These are phyloP conservation scores for Acleris emargana DNA, from an alignment of 2,888 invertebrate genomes.

Conservation along the genomic window DNA sequence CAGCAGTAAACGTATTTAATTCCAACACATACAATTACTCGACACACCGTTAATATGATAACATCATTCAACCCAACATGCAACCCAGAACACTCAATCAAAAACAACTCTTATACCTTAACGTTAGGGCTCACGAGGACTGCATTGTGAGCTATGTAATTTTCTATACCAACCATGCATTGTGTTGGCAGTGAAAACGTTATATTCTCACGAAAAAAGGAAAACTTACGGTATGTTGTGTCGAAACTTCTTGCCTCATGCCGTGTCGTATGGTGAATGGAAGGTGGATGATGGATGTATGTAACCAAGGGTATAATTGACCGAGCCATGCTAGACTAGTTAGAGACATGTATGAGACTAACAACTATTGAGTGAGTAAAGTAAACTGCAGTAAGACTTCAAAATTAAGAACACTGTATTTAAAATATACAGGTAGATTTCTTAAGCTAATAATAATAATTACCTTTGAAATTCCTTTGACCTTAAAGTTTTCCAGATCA, in stretches of 20 bases:
- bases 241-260: conserved; percentile 70
- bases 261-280: conserved; percentile 59
- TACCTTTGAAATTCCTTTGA: no score
- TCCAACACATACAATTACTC: conserved; percentile 49
- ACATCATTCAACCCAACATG: conserved; percentile 40
- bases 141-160: conserved; percentile 43
- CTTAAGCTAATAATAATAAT: no score
- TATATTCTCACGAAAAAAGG: conserved; percentile 80
- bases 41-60: conserved; percentile 59
- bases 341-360: not conserved
- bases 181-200: conserved; percentile 71
- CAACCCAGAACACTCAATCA: conserved; percentile 30
- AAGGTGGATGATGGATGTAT: conserved; percentile 45
- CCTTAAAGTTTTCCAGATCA: no score
- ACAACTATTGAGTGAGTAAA: not conserved
- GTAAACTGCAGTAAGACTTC: no score
- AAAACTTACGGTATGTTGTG: conserved; percentile 66
- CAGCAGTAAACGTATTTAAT: conserved; percentile 39
- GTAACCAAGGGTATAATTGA: conserved; percentile 37
- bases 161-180: conserved; percentile 53
- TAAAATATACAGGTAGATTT: no score
- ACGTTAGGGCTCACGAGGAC: conserved; percentile 40
- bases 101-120: conserved; percentile 38
- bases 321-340: conserved; percentile 1
- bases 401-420: no score